A percentile compares a stretch with the other conserved stretches of the same genome.
These are phyloP conservation scores for Columbina picui DNA, from an alignment of 2,113 vertebrate genomes.

Conservation along the genomic window DNA sequence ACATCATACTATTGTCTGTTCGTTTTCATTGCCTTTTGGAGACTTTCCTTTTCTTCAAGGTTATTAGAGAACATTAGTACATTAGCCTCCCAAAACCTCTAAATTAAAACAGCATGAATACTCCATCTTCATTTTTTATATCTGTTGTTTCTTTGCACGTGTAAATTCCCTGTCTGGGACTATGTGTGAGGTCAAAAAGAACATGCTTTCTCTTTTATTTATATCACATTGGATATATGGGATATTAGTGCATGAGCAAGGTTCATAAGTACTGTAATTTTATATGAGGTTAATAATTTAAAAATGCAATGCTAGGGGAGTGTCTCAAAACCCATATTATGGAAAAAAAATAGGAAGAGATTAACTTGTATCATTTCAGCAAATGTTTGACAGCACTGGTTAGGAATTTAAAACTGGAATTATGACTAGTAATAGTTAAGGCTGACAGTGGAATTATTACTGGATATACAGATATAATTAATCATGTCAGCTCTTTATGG, in stretches of 20 bases:
- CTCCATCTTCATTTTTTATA: background rate
- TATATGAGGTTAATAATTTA: background rate
- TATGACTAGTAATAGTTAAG: too few species aligned
- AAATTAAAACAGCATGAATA: background rate
- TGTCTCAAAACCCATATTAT: too few species aligned
- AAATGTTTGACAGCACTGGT: too few species aligned
- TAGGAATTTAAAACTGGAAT: too few species aligned
- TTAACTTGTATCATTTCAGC: too few species aligned
- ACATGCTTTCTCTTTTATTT: background rate
- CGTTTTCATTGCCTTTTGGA: background rate
- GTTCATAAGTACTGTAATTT: background rate
- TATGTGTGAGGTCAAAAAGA: background rate
- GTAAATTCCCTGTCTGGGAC: background rate
- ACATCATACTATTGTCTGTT: background rate
- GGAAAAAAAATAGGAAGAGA: too few species aligned
- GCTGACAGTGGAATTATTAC: too few species aligned
- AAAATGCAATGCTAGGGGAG: background rate
- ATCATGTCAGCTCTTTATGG: too few species aligned
- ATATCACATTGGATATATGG: background rate
- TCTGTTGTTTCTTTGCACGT: background rate
- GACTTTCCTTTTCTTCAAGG: background rate
- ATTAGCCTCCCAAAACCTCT: background rate
- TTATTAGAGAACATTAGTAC: background rate
- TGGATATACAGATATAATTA: too few species aligned
- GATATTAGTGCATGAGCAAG: background rate